phyloP scores from a whole-genome alignment of 2,797 vertebrate genomes.

The Gymnopithys bicolor region DNA sequence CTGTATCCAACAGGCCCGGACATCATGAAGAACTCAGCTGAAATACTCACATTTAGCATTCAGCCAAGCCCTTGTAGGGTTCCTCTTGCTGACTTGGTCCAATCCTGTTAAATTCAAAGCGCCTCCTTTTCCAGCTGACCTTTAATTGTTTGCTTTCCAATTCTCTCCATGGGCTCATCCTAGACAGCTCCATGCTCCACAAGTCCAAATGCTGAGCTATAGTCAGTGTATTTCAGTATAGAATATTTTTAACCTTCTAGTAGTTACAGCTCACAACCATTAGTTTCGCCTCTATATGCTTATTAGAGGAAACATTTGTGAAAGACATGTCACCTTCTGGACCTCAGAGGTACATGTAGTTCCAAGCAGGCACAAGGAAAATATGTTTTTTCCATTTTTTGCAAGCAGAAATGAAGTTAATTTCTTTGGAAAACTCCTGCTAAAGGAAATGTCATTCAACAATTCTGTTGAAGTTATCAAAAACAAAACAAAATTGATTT shows the following conservation, averaged over 20 bases:
- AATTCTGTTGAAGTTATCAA: neutral
- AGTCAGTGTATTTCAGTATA: neutral
- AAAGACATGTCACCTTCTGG: neutral
- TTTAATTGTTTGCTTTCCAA: neutral
- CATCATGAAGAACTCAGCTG: rapidly evolving
- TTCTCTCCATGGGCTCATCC: neutral
- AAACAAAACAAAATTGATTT: neutral
- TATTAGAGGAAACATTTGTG: conserved; percentile 9
- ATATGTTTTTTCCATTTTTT: conserved; percentile 19
- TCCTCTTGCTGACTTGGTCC: neutral
- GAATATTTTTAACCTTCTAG: neutral
- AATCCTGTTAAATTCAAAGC: neutral
- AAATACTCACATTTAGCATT: neutral
- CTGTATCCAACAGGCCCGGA: neutral
- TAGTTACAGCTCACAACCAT: neutral
- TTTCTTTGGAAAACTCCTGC: neutral
- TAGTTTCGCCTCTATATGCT: neutral
- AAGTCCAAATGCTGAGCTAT: neutral
- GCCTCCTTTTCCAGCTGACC: neutral
- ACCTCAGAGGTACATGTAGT: neutral
- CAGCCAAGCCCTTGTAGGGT: neutral
- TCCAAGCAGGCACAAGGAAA: conserved; percentile 3
- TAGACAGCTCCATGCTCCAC: neutral
- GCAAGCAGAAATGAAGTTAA: neutral
- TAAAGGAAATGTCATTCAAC: conserved; percentile 4